phyloP scores from a whole-genome alignment of 2,888 invertebrate species.

The Dermolepida albohirtum region DNA sequence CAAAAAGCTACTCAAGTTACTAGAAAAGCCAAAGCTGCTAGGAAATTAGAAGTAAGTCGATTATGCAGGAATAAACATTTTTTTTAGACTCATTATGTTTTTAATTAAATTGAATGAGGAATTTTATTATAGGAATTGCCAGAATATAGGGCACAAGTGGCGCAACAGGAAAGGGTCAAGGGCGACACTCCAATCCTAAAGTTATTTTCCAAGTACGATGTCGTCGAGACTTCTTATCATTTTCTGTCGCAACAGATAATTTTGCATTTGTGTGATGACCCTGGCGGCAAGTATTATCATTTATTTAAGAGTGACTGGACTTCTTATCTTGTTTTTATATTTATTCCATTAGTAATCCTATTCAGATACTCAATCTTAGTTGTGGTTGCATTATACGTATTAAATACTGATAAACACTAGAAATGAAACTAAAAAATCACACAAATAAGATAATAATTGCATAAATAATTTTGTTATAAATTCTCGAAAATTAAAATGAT shows the following conservation, averaged over 20 bases:
- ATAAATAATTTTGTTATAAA: too few species aligned
- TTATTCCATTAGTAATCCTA: slow-evolving; percentile 23
- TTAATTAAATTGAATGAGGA: slow-evolving; percentile 32
- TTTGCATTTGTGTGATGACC: slow-evolving; percentile 96
- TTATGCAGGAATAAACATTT: slow-evolving; percentile 32
- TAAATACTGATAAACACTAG: too few species aligned
- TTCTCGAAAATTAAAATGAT: too few species aligned
- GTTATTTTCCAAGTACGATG: slow-evolving; percentile 88
- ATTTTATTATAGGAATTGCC: slow-evolving; percentile 70
- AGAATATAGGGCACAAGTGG: slow-evolving; percentile 79
- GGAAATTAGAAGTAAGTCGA: slow-evolving; percentile 77
- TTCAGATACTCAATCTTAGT: too few species aligned
- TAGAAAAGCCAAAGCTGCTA: slow-evolving; percentile 83
- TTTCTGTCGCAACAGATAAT: slow-evolving; percentile 93
- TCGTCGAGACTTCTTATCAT: slow-evolving; percentile 98
- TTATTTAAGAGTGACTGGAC: slow-evolving; percentile 13
- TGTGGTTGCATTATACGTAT: too few species aligned
- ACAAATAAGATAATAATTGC: too few species aligned
- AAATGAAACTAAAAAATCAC: too few species aligned
- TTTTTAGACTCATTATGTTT: slow-evolving; percentile 36
- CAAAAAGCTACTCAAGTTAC: slow-evolving; percentile 84
- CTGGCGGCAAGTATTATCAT: slow-evolving; percentile 74
- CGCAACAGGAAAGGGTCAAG: slow-evolving; percentile 69
- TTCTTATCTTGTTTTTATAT: slow-evolving; percentile 36
- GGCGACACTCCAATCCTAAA: slow-evolving; percentile 66